Evolutionary conservation across 2,888 invertebrate species (phyloP).

Genomic region (Callinectes sapidus): DNA sequence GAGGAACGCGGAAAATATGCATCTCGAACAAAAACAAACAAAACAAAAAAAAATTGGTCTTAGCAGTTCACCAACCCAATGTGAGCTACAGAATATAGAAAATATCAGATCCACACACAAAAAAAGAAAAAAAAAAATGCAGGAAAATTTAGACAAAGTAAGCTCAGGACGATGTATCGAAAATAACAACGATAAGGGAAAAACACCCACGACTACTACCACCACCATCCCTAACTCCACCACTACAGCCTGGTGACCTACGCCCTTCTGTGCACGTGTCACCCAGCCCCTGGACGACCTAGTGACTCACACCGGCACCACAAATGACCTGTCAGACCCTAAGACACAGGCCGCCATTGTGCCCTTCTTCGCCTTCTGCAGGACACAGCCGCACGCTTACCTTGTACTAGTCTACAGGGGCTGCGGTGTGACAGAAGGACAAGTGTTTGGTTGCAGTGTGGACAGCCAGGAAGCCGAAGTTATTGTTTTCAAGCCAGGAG

Average conservation of each 20-base stretch:
- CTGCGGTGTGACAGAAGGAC: background rate
- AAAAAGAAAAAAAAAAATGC: no score
- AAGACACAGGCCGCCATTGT: background rate
- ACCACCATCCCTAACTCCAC: background rate
- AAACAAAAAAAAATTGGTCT: no score
- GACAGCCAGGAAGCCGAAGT: slow-evolving; percentile 21
- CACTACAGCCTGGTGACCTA: background rate
- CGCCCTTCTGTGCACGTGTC: background rate
- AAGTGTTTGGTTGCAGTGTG: background rate
- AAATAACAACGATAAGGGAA: no score
- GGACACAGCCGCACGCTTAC: background rate
- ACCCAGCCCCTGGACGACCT: background rate
- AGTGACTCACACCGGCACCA: background rate
- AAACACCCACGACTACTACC: no score
- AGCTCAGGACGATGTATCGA: no score
- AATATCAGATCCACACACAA: no score
- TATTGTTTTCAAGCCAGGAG: slow-evolving; percentile 29
- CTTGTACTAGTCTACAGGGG: slow-evolving; percentile 39
- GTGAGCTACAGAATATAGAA: no score
- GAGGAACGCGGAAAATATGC: no score
- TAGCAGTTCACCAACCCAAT: no score
- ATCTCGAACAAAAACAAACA: no score
- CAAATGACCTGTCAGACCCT: background rate
- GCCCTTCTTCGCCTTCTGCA: background rate
- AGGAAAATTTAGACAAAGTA: no score